Conservation (phyloP, 2,797 vertebrate species). For the Danio aesculapii region DNA sequence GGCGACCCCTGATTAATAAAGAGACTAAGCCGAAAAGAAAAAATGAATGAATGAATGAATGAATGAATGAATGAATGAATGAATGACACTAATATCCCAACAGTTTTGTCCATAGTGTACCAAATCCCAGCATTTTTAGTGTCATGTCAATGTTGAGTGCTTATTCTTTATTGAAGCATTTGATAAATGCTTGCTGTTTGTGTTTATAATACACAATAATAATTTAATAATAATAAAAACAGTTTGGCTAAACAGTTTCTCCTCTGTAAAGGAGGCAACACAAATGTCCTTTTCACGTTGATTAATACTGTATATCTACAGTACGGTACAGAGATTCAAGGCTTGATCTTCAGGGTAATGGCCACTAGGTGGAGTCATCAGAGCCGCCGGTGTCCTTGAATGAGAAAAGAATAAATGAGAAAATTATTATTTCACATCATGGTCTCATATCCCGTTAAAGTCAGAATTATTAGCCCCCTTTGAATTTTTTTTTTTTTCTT, state of each 20-base stretch:
- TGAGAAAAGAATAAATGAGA: not conserved
- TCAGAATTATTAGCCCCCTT: too few species aligned
- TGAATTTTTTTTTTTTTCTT: too few species aligned
- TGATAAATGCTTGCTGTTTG: conserved; percentile 1
- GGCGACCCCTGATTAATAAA: too few species aligned
- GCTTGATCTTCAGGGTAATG: conserved; percentile 56
- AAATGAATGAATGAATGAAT: too few species aligned
- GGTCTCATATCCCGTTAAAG: too few species aligned
- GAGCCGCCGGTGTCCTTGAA: conserved; percentile 77
- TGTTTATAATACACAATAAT: conserved; percentile 8
- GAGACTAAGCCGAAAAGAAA: too few species aligned
- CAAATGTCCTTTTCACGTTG: not conserved
- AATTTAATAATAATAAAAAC: not conserved
- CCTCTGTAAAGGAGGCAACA: conserved; percentile 23
- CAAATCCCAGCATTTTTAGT: too few species aligned
- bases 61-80: too few species aligned
- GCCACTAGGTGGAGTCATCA: conserved; percentile 69
- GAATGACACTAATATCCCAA: too few species aligned
- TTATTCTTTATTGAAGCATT: not conserved
- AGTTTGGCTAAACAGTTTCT: conserved; percentile 11
- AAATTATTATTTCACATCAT: too few species aligned
- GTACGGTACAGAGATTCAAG: conserved; percentile 50
- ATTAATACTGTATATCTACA: not conserved
- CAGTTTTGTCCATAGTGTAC: too few species aligned
- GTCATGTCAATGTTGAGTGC: not conserved